These are phyloP conservation scores for Onychomys torridus DNA, from an alignment of 2,797 vertebrate genomes.

Conservation along the genomic window DNA sequence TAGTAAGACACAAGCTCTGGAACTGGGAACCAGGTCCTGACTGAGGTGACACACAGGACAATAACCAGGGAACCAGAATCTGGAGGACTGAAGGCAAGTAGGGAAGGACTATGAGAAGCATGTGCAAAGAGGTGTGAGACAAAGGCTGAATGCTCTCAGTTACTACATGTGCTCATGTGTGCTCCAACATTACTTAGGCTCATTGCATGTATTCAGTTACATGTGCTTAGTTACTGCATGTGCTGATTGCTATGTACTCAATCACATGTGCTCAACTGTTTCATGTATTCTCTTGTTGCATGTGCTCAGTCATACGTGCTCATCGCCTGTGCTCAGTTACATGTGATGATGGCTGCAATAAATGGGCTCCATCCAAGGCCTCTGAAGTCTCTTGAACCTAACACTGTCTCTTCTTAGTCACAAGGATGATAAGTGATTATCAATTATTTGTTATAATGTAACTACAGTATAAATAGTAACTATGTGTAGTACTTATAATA, in stretches of 20 bases:
- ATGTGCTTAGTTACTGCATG: neutral
- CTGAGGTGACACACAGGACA: neutral
- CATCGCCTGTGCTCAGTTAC: too few relatives aligned
- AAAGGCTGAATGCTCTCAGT: neutral
- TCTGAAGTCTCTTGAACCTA: neutral
- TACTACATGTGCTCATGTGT: neutral
- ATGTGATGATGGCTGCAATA: neutral
- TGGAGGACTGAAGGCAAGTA: neutral
- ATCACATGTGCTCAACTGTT: neutral
- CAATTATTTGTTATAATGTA: neutral
- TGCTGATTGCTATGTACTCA: neutral
- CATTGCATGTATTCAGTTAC: neutral
- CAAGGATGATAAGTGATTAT: neutral
- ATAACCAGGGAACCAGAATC: neutral
- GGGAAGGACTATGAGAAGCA: neutral
- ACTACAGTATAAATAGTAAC: neutral
- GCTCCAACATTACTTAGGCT: neutral
- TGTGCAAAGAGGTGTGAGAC: neutral
- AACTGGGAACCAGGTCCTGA: neutral
- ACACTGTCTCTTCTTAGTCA: neutral
- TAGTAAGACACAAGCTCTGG: neutral
- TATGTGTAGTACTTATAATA: constrained; percentile 15
- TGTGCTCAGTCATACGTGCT: neutral
- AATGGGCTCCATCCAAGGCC: neutral
- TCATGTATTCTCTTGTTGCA: neutral